Evolutionary conservation across 2,888 invertebrate genomes (phyloP), one percentile per base, ranked within the genome.

Genomic region (Rhagonycha fulva): DNA sequence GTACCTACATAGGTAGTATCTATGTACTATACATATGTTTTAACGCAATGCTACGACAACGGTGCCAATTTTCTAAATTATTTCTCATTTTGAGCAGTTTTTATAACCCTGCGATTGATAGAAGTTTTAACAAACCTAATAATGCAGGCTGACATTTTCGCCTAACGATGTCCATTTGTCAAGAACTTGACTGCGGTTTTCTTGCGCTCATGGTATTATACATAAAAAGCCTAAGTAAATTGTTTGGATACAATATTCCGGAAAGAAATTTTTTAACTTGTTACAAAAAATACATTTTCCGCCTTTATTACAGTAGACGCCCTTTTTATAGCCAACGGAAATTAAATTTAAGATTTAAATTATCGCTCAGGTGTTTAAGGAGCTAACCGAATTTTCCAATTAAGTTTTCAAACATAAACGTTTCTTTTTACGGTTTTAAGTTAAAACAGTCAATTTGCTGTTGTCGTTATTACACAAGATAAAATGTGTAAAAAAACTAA

Each of bases 81-180:
- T n/a, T 47, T 47, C 47, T 47, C 47, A 47, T n/a, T 47, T 47
- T 47, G n/a, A 47, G n/a, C n/a, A 47, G 2, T 47, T 47, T n/a
- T 47, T 66, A 66, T n/a, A 9, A 66, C 63, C 11, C n/a, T 5
- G n/a, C 63, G 63, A 24, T 66, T n/a, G 63, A 24, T 66, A 66
- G 47, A 47, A 66, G 76, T 82, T 79, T 78, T 80, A 82, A 82
- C 82, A 82, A 82, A 81, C 80, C 80, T 81, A 82, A 82, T 82
- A 82, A 82, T 78, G 77, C 78, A 80, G 81, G 78, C 80, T 80
- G 79, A 77, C 76, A 82, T 75, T 82, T 80, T 78, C 69, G 77
- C 77, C 78, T 82, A 82, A 82, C 82, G 82, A 82, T 80, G 82
- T 80, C 80, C 81, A 81, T 81, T 82, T 82, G 81, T 82, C 81